These are phyloP conservation scores for Eciton burchellii DNA, from an alignment of 1,140 invertebrate species.

Conservation along the genomic window DNA sequence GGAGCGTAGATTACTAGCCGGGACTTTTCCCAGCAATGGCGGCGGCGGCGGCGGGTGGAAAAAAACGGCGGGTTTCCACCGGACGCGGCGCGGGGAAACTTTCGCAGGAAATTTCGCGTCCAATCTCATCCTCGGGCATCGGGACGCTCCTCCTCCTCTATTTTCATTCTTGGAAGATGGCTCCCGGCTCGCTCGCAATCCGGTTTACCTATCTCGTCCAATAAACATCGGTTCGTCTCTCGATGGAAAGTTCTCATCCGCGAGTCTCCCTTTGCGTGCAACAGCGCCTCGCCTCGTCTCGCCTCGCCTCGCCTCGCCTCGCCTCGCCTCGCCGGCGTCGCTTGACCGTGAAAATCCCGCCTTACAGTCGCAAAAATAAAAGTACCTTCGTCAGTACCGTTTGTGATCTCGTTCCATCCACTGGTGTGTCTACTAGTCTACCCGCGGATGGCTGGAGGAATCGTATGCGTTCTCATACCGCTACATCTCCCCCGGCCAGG, in stretches of 20 bases:
- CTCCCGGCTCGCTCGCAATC: constrained; percentile 77
- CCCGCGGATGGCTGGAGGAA: constrained; percentile 15
- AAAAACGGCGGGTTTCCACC: constrained; percentile 27
- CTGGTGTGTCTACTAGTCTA: not conserved
- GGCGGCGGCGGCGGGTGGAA: not conserved
- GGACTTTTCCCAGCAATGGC: too few species aligned
- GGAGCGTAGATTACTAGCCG: not conserved
- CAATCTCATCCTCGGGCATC: constrained; percentile 54
- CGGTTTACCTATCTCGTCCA: constrained; percentile 84
- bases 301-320: too few species aligned
- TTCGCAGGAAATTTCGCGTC: constrained; percentile 68
- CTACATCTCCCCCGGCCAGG: constrained; percentile 30
- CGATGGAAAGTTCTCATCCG: constrained; percentile 66
- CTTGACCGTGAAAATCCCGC: constrained; percentile 55
- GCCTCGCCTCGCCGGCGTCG: constrained; percentile 38
- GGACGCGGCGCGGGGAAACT: constrained; percentile 73
- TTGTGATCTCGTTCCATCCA: constrained; percentile 28
- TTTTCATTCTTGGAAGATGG: constrained; percentile 82
- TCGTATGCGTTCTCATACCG: constrained; percentile 11
- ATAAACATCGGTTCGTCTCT: constrained; percentile 80
- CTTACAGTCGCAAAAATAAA: constrained; percentile 29
- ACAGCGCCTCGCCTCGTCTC: not conserved
- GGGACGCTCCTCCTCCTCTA: constrained; percentile 74
- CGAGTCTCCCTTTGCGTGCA: constrained; percentile 50
- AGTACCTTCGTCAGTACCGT: constrained; percentile 29